phyloP scores from a whole-genome alignment of 2,113 vertebrate species.

The Thomomys bottae region DNA sequence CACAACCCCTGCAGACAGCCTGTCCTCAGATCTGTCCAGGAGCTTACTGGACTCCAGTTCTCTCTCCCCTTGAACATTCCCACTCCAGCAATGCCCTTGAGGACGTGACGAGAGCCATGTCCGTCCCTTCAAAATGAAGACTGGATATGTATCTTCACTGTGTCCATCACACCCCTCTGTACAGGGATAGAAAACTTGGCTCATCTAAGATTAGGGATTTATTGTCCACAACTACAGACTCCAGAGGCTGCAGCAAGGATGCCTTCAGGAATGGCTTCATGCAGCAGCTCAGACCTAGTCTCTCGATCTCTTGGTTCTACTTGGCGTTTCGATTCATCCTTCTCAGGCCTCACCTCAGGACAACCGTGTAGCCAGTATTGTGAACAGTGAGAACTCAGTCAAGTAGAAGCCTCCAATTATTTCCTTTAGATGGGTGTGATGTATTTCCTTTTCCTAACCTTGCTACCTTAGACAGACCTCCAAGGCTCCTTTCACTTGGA shows the following conservation, averaged over 20 bases:
- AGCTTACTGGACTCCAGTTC: not conserved
- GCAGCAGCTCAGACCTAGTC: not conserved
- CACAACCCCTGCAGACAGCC: not conserved
- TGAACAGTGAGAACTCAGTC: not conserved
- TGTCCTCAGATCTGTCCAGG: not conserved
- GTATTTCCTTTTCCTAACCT: not conserved
- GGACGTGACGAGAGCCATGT: not conserved
- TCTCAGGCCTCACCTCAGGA: not conserved
- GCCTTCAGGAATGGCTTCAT: not conserved
- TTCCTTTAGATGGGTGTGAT: not conserved
- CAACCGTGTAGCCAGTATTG: not conserved
- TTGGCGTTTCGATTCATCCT: not conserved
- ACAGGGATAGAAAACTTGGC: not conserved
- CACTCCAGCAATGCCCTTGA: not conserved
- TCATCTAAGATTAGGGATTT: not conserved
- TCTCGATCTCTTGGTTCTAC: not conserved
- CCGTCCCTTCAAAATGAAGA: not conserved
- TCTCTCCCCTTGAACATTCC: not conserved
- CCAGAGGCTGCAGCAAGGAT: not conserved
- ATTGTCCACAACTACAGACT: not conserved
- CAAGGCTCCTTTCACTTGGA: not conserved
- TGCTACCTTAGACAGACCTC: not conserved
- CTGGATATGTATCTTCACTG: fast-evolving
- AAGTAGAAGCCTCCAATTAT: not conserved
- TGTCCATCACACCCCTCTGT: not conserved